Percentiles rank a stretch among this genome's conserved stretches.
Conservation (phyloP, 2,113 vertebrate genomes). For the Sylvietta virens region DNA sequence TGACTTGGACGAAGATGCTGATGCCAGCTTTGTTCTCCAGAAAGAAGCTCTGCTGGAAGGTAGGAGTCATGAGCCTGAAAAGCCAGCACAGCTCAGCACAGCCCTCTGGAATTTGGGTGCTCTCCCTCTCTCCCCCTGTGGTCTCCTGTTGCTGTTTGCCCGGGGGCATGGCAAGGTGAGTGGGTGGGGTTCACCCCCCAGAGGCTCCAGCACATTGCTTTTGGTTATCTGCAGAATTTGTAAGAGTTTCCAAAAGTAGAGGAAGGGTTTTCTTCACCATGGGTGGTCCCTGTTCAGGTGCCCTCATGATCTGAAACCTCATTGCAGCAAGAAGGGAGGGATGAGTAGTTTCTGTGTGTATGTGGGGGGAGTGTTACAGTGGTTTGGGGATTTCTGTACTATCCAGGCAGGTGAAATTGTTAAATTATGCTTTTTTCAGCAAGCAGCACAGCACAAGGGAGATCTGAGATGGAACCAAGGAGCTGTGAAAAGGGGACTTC, state of each 20-base stretch:
- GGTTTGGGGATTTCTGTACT: neutral
- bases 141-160: neutral
- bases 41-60: neutral
- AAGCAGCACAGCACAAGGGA: neutral
- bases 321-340: neutral
- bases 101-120: neutral
- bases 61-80: slow-evolving; percentile 4
- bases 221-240: neutral
- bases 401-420: neutral
- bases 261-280: neutral
- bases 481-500: neutral
- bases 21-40: neutral
- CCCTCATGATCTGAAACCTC: neutral
- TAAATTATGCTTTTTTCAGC: neutral
- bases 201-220: neutral
- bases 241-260: neutral
- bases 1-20: neutral
- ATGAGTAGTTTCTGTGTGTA: neutral
- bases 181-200: neutral
- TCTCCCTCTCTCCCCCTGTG: neutral
- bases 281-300: slow-evolving; percentile 8
- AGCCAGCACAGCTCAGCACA: neutral
- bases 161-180: neutral
- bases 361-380: neutral
- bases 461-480: neutral